Percentiles rank a stretch among this genome's conserved stretches.
phyloP scores from a whole-genome alignment of 2,797 vertebrate genomes.

The Sebastes glaucus region DNA sequence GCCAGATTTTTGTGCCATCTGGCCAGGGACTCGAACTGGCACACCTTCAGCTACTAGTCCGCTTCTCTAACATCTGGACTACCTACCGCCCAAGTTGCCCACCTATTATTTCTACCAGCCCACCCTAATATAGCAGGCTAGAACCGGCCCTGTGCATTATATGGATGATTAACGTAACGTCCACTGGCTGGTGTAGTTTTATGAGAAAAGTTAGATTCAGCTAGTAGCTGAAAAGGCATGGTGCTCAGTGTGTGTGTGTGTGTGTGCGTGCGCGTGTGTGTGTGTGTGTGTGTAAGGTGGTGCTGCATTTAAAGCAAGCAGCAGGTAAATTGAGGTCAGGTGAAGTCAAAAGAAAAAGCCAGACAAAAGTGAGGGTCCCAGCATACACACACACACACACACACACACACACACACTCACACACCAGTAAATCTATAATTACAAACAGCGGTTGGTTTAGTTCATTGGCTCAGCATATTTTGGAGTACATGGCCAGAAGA shows the following conservation, averaged over 20 bases:
- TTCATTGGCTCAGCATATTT: constrained; percentile 64
- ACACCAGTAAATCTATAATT: constrained; percentile 64
- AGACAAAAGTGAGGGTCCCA: constrained; percentile 35
- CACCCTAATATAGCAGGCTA: accelerated
- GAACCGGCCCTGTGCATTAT: no score
- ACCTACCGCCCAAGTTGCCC: no score
- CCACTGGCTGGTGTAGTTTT: no score
- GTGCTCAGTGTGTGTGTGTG: background rate
- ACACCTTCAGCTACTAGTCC: no score
- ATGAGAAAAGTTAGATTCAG: no score
- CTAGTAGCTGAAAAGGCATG: no score
- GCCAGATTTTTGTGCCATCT: no score
- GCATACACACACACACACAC: constrained; percentile 1
- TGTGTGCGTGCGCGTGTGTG: background rate
- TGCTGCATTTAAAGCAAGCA: constrained; percentile 40
- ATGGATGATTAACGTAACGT: no score
- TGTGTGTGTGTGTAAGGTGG: background rate
- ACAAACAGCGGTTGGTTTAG: constrained; percentile 56
- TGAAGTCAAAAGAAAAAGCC: constrained; percentile 68
- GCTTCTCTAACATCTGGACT: no score
- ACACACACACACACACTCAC: constrained; percentile 1
- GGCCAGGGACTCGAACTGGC: no score
- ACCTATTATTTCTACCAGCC: no score
- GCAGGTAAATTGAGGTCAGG: constrained; percentile 74
- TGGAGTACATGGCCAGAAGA: constrained; percentile 42